Evolutionary conservation across 64 coral and sea anemone genomes (phyloP).

Genomic region (Porites lutea): DNA sequence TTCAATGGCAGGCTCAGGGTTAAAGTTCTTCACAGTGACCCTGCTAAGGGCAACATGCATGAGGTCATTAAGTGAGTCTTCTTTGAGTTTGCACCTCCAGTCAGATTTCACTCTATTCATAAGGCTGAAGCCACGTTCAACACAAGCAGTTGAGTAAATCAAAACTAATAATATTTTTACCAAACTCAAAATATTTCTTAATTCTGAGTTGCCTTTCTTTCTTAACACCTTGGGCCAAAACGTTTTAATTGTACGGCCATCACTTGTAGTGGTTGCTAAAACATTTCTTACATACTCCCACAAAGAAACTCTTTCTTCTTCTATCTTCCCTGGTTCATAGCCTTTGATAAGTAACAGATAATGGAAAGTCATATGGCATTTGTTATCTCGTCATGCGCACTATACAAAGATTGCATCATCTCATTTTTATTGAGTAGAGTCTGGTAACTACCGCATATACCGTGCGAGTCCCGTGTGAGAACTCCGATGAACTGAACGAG

Average conservation of each 20-base stretch:
- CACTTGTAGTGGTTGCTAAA: conserved; percentile 11
- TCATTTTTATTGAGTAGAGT: too few species aligned
- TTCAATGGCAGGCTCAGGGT: conserved; percentile 7
- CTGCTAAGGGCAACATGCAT: conserved; percentile 65
- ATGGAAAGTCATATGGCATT: too few species aligned
- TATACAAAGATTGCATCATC: too few species aligned
- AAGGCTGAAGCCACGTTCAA: conserved; percentile 54
- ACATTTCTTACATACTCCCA: not conserved
- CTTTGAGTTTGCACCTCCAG: conserved; percentile 56
- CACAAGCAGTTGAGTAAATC: conserved; percentile 60
- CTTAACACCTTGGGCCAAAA: not conserved
- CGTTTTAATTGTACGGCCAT: conserved; percentile 7
- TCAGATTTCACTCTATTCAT: conserved; percentile 51
- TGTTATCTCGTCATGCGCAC: too few species aligned
- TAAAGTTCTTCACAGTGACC: conserved; percentile 53
- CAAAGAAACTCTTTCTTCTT: conserved; percentile 13
- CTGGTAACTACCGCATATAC: too few species aligned
- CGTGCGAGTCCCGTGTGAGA: too few species aligned
- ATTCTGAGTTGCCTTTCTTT: conserved; percentile 26
- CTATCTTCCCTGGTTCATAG: conserved; percentile 19
- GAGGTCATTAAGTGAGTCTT: conserved; percentile 64
- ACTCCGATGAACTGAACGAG: too few species aligned
- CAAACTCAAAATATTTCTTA: conserved; percentile 20
- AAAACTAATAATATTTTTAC: conserved; percentile 63
- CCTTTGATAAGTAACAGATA: conserved; percentile 15